A percentile compares a stretch with the other conserved stretches of the same genome.
Evolutionary conservation across 2,113 vertebrate species (phyloP).

Genomic region (Eurystomus gularis): DNA sequence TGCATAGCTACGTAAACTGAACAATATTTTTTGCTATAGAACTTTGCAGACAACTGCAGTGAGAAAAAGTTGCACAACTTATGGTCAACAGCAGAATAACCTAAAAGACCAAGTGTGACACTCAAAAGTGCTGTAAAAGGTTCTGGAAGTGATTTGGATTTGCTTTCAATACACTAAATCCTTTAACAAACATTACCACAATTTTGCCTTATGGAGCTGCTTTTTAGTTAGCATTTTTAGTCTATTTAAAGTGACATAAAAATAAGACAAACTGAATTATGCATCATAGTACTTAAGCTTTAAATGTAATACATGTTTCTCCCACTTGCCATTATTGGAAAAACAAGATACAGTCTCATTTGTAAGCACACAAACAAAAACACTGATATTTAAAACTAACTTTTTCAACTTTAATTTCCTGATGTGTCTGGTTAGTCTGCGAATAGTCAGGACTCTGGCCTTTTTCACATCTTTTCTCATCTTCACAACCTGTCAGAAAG

Average conservation of each 20-base stretch:
- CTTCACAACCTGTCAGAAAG: conserved; percentile 87
- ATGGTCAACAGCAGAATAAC: background rate
- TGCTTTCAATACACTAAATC: background rate
- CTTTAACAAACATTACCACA: background rate
- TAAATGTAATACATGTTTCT: background rate
- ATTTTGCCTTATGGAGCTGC: background rate
- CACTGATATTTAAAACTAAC: conserved; percentile 58
- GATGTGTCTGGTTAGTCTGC: conserved; percentile 87
- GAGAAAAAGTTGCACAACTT: background rate
- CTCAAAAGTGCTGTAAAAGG: background rate
- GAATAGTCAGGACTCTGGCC: conserved; percentile 84
- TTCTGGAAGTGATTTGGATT: background rate
- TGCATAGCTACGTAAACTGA: background rate
- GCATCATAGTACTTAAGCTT: background rate
- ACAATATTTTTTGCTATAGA: background rate
- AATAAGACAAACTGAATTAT: background rate
- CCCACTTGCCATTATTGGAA: background rate
- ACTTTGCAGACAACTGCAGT: background rate
- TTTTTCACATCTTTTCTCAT: conserved; percentile 96
- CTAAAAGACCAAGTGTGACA: background rate
- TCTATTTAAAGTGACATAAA: background rate
- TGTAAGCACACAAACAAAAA: background rate
- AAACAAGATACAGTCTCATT: background rate
- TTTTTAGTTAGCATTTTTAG: background rate
- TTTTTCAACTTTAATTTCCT: conserved; percentile 86